Evolutionary conservation across 1,140 invertebrate genomes (phyloP), one percentile per base, ranked within the genome.

Genomic region (Conus betulinus): DNA sequence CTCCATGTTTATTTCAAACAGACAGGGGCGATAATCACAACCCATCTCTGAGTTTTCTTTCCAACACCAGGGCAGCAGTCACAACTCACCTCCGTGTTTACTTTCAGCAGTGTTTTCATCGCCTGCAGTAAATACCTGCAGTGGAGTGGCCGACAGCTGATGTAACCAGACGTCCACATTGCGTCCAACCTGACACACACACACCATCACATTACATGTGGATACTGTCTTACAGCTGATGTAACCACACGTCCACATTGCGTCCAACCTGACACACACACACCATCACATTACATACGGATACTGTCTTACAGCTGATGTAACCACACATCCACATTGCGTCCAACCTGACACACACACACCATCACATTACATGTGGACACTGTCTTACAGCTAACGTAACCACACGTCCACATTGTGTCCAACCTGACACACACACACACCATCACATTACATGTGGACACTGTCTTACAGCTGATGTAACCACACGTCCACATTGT

Each of bases 91-190:
- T 90, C 95, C 96, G 93, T 95, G 91, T 87, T 94, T 93, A 91
- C 95, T 96, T 52, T 94, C 91, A 7, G 91, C 85, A 53, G 94
- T 94, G 93, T 96, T 95, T 92, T 96, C 96, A 95, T 96, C 96
- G 39, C 96, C 95, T 17, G 96, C 90, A 60, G 93, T 94, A 6
- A 96, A 89, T 20, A 93, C 89, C 11, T 95, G 55, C 27, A 96
- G 89, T 83, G 94, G 91, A 52, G 90, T 86, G 10, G 94, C 96
- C 60, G 95, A 95, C 57, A 97, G 89, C 67, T 95, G 91, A 17
- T 91, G 89, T 15, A 97, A 91, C 93, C 95, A 95, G 13, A 92
- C 84, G 90, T 96, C 95, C 13, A 97, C 87, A 60, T 96, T 94
- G 89, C 95, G 95, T 15, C 94, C 95, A 71, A 96, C 95, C 96